These are phyloP conservation scores for Chaetorhynchus papuensis DNA, from an alignment of 2,113 vertebrate genomes.

Conservation along the genomic window DNA sequence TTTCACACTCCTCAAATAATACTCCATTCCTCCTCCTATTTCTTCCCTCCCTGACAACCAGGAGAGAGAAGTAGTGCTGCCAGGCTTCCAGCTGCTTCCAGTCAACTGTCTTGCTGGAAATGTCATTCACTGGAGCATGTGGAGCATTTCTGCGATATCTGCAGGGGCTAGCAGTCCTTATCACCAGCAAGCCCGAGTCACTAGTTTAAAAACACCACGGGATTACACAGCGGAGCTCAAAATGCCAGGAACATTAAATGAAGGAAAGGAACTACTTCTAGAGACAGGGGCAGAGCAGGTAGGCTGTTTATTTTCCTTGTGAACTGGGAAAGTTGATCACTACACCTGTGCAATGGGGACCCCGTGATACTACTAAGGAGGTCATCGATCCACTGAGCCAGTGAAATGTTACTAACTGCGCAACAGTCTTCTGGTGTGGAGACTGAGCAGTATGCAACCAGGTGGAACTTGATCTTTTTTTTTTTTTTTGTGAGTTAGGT, in stretches of 20 bases:
- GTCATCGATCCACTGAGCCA: neutral
- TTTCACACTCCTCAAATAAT: neutral
- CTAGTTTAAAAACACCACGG: neutral
- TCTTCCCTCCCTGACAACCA: neutral
- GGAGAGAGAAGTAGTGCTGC: neutral
- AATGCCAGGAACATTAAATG: neutral
- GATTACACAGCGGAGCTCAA: neutral
- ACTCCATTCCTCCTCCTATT: neutral
- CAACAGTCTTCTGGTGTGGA: neutral
- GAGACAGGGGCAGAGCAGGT: neutral
- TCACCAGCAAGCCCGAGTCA: neutral
- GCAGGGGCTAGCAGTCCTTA: neutral
- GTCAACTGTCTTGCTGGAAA: neutral
- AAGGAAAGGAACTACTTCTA: neutral
- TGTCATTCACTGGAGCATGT: accelerated
- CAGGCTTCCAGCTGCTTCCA: neutral
- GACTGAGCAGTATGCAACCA: neutral
- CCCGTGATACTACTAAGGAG: neutral
- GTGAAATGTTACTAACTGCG: neutral
- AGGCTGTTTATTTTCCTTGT: neutral
- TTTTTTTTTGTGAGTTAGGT: neutral
- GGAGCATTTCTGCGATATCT: neutral
- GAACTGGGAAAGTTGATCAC: neutral
- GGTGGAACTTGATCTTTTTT: neutral
- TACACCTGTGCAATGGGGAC: neutral